Base-by-base conservation (phyloP, 2,888 invertebrate species). In the Euzophera pinguis region DNA sequence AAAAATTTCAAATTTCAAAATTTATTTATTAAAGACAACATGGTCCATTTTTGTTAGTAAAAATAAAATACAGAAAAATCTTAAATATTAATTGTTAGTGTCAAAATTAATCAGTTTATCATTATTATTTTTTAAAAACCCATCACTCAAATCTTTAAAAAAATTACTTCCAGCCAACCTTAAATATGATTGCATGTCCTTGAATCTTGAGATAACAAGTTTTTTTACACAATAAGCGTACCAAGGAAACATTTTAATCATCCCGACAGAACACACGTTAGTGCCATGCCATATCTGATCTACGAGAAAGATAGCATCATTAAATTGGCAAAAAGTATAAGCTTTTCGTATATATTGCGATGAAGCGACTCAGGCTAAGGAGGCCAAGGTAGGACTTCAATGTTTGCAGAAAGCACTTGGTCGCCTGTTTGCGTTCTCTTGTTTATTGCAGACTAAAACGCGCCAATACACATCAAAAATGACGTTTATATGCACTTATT, bases 351-450 rank as follows among this genome's bases (percentile, higher is more conserved):
- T 45, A 16, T 10, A 13, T 13, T 16, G 34, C 45, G n/a, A 32
- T 34, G 32, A 32, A 32, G 32, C 37, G 17, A 10, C 38, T 6
- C 32, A 32, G 22, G 4, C 42, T 14, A 50, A 50, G 42, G 12
- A 32, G 50, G 50, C 50, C 50, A 50, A 50, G 50, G 50, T 38
- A 14, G 32, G 41, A 48, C 10, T 41, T 8, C 32, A 42, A 34
- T 50, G 35, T 50, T 50, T 32, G 35, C 50, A 50, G 38, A 38
- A 49, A 49, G 49, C 38, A 49, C 22, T 37, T 14, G 29, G 48
- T 22, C 48, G 37, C 37, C 27, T 27, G 38, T 38, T 48, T 49
- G 38, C 49, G n/a, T 49, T 39, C 49, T 49, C 37, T 49, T 49
- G 38, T 49, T 49, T 49, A 49, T 49, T 38, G 38, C 49, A 22